Evolutionary conservation across 1,140 invertebrate species (phyloP), one percentile per base, ranked within the genome.

Genomic region (Contarinia nasturtii): DNA sequence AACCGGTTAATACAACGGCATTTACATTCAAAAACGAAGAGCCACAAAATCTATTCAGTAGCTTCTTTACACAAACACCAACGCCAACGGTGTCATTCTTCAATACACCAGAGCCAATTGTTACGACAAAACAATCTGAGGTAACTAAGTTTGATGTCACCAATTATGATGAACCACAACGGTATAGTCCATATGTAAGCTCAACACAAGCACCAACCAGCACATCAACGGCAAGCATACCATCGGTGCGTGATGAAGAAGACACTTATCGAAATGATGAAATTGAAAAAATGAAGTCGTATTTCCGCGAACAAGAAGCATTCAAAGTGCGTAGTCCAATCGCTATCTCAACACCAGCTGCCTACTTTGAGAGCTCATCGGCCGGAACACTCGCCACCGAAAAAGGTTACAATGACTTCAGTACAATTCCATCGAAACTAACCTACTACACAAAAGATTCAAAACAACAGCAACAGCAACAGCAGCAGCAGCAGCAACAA

Each of bases 281-380:
- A 44, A 44, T 33, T 18, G n/a, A 20, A 12, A 43, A 54, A 34
- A 63, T 63, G 60, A 63, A 63, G 48, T 54, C 58, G 12, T 62
- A 63, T 51, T 63, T 55, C 57, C 60, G 58, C 1, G 55, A 62
- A 47, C 60, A 63, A 46, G 57, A 62, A 22, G 58, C 59, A 27
- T 60, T 60, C 55, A 60, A 60, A 12, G 46, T 48, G 11, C 20
- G 15, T 8, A 44, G 57, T 20, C 60, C 60, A 0, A 59, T 49
- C 36, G 27, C 27, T 33, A 34, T 15, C 27, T 27, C 38, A 47
- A 22, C 38, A 33, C 10, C 14, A n/a, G 14, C 12, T 27, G 14
- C 27, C 27, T 15, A n/a, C 18, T 61, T 57, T 33, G 57, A 63
- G 27, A 55, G 56, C 21, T 33, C 19, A 11, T 22, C 15, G n/a